A percentile compares a stretch with the other conserved stretches of the same genome.
These are phyloP conservation scores for Hippocampus barbouri DNA, from an alignment of 2,113 vertebrate genomes.

Conservation along the genomic window DNA sequence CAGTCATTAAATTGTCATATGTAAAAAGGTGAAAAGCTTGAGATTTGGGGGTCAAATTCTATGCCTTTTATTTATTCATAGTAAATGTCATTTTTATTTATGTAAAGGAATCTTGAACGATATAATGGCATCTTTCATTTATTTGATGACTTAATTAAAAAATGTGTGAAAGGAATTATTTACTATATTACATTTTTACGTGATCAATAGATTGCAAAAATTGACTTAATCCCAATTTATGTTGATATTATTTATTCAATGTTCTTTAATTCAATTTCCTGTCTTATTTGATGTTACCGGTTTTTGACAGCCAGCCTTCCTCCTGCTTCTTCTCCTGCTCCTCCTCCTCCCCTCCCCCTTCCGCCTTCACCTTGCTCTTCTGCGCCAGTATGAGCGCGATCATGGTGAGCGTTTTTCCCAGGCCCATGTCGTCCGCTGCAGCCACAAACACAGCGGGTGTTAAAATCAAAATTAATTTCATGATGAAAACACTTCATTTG, in stretches of 20 bases:
- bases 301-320: constrained; percentile 79
- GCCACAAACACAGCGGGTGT: not conserved
- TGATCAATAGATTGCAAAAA: no score
- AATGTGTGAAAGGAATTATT: no score
- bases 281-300: constrained; percentile 65
- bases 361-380: constrained; percentile 65
- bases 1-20: not conserved
- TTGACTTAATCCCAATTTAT: no score
- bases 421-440: constrained; percentile 94
- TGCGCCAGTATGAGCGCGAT: constrained; percentile 84
- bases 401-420: constrained; percentile 94
- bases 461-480: not conserved
- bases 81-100: no score
- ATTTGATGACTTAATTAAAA: no score
- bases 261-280: no score
- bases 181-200: no score
- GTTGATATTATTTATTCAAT: no score
- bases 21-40: not conserved
- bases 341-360: constrained; percentile 43
- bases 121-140: no score
- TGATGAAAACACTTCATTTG: not conserved
- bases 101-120: no score
- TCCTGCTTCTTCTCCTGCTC: constrained; percentile 56
- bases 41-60: no score
- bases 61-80: no score